Base-by-base conservation (phyloP, 2,888 invertebrate genomes). In the Brachypalpus laphriformis region DNA sequence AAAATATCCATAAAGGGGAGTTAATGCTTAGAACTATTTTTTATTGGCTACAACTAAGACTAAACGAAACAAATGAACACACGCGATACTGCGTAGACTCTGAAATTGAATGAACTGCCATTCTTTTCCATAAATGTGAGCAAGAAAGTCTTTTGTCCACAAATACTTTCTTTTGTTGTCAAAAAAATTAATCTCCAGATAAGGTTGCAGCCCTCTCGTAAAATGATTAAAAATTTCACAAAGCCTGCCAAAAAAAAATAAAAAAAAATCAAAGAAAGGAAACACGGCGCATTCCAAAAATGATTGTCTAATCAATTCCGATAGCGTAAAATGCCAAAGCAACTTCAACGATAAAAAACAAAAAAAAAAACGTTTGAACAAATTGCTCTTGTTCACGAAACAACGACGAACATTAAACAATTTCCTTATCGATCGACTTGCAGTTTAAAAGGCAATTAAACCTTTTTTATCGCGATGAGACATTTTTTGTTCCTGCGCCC, bases 341-440 rank as follows among this genome's bases (percentile, higher is more conserved):
- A 37, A 66, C 2, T 47, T 28, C 49, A 28, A 71, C 8, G 8
- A 68, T 49, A 63, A 59, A 22, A 34, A 42, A 16, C n/a, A 18
- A 16, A 20, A 63, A 18, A 37, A 78, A 9, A 54, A 56, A 25
- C 56, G 22, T 5, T 8, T 40, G 20, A 75, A 28, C 66, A 66
- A 77, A 82, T 82, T 82, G 61, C 72, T 34, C 72, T 66, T 61
- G 54, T 72, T 82, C 71, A 78, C 78, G 71, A 77, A 47, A 74
- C 37, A 59, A 25, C 20, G 16, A 25, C 20, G 51, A 78, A 56
- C 61, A 61, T 40, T 63, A 31, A 61, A 28, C 22, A 31, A 25
- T 63, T 51, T 37, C 45, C 59, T 54, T 70, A 78, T 82, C 66
- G 51, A 82, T 77, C 65, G 18, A 57, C n/a, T 71, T 45, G 57